Conservation (phyloP, 2,888 invertebrate genomes). For the Coelopa pilipes region DNA sequence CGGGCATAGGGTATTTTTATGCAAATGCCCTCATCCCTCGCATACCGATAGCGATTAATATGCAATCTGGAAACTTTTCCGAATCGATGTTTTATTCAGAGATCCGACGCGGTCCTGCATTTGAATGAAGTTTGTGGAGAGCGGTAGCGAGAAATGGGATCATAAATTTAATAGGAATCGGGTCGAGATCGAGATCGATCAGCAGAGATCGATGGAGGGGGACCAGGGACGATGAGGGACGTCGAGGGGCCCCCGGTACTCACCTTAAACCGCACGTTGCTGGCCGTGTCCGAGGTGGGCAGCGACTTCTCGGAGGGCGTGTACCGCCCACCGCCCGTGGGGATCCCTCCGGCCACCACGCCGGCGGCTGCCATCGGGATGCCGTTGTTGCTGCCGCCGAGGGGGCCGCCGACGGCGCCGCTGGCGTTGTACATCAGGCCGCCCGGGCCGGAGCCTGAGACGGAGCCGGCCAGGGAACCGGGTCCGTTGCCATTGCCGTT, state of each 20-base stretch:
- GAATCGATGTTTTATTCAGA: too few species aligned
- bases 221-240: background rate
- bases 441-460: too few species aligned
- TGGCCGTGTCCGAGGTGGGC: conserved; percentile 63
- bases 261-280: conserved; percentile 66
- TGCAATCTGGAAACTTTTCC: too few species aligned
- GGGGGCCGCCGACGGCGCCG: background rate
- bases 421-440: conserved; percentile 11
- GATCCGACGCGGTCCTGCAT: too few species aligned
- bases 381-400: conserved; percentile 16
- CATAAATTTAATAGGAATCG: background rate
- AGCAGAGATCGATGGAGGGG: background rate
- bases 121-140: too few species aligned
- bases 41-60: too few species aligned
- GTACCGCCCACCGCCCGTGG: conserved; percentile 54
- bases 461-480: too few species aligned
- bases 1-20: too few species aligned
- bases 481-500: conserved; percentile 17
- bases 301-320: conserved; percentile 66
- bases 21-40: too few species aligned
- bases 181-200: background rate
- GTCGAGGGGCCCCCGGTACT: conserved; percentile 42
- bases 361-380: conserved; percentile 31
- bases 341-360: conserved; percentile 29
- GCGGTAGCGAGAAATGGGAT: background rate